Percentiles rank a stretch among this genome's conserved stretches.
These are phyloP conservation scores for Noctuana brunneofusca DNA, from an alignment of 2,888 invertebrate genomes.

Conservation along the genomic window DNA sequence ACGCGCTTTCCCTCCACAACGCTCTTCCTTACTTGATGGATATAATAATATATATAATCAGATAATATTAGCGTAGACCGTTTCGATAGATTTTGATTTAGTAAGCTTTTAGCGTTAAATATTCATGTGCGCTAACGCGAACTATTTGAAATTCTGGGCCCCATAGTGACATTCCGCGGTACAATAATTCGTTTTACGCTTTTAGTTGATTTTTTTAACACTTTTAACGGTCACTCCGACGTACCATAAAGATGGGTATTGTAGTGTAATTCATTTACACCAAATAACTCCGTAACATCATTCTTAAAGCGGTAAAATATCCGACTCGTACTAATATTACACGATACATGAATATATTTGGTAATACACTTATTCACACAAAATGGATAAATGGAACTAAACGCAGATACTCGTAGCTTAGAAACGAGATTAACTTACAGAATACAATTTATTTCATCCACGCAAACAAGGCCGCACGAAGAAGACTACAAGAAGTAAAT, in stretches of 20 bases:
- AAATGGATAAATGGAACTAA: too few species aligned
- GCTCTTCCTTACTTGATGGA: too few species aligned
- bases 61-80: neutral
- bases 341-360: too few species aligned
- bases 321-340: too few species aligned
- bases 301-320: neutral
- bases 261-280: neutral
- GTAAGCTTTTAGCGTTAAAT: slow-evolving; percentile 33
- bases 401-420: too few species aligned
- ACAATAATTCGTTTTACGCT: slow-evolving; percentile 23
- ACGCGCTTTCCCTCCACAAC: too few species aligned
- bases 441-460: too few species aligned
- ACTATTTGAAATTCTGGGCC: slow-evolving; percentile 25
- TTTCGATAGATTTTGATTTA: slow-evolving; percentile 29
- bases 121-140: slow-evolving; percentile 30
- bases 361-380: too few species aligned
- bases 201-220: slow-evolving; percentile 28
- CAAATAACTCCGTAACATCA: neutral
- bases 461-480: too few species aligned
- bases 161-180: slow-evolving; percentile 8
- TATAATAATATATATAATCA: neutral
- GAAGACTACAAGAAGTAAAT: too few species aligned
- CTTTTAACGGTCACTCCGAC: slow-evolving; percentile 13
- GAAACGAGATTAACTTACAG: too few species aligned
- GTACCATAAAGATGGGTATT: neutral